Percentiles rank a stretch among this genome's conserved stretches.
Evolutionary conservation across 2,888 invertebrate species (phyloP).

Genomic region (Galeruca laticollis): DNA sequence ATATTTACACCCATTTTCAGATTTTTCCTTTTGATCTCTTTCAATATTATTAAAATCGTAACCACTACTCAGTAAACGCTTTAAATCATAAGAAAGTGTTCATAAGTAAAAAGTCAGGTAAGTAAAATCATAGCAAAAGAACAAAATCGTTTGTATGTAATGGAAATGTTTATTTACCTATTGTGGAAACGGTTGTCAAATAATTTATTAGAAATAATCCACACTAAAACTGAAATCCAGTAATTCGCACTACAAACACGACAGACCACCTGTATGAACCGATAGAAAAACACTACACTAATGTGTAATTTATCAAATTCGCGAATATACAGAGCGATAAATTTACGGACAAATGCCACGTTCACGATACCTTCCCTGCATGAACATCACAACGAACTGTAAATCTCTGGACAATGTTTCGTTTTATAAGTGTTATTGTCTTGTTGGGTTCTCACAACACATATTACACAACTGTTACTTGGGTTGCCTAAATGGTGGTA

Average conservation of each 20-base stretch:
- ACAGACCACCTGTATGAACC: constrained; percentile 18
- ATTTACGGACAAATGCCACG: constrained; percentile 23
- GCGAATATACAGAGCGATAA: constrained; percentile 21
- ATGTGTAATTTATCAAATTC: constrained; percentile 21
- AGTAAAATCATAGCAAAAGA: neutral
- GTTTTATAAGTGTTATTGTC: constrained; percentile 6
- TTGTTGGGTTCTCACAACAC: neutral
- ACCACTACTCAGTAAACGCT: neutral
- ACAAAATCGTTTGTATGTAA: neutral
- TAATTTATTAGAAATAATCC: constrained; percentile 3
- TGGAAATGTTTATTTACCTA: constrained; percentile 21
- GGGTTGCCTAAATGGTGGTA: constrained; percentile 14
- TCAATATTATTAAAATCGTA: neutral
- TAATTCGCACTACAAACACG: constrained; percentile 10
- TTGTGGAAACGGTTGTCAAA: constrained; percentile 8
- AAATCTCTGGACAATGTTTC: constrained; percentile 7
- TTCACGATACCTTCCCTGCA: constrained; percentile 21
- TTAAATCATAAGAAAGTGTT: neutral
- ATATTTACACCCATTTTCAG: constrained; percentile 6
- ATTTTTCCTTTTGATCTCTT: constrained; percentile 18
- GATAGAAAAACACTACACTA: constrained; percentile 20
- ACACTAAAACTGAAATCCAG: constrained; percentile 22
- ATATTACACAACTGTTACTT: constrained; percentile 8
- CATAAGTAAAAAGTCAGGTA: neutral
- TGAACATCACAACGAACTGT: constrained; percentile 22